Evolutionary conservation across 2,113 vertebrate genomes (phyloP).

Genomic region (Ascaphus truei): DNA sequence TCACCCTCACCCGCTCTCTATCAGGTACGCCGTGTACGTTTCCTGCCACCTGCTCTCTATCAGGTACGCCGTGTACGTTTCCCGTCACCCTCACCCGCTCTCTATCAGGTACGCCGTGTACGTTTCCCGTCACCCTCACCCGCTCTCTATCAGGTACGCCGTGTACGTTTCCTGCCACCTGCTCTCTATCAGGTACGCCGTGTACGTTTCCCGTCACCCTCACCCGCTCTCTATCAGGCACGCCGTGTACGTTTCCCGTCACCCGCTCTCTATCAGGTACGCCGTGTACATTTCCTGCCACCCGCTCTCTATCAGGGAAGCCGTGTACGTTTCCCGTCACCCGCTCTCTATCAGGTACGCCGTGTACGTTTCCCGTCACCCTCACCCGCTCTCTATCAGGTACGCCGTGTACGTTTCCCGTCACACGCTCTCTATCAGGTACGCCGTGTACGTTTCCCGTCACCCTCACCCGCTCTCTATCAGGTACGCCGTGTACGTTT

Average conservation of each 20-base stretch:
- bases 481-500: neutral
- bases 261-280: constrained; percentile 53
- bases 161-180: constrained; percentile 92
- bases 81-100: too few species aligned
- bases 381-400: neutral
- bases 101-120: too few species aligned
- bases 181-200: constrained; percentile 84
- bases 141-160: constrained; percentile 89
- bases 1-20: too few species aligned
- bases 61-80: too few species aligned
- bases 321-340: too few species aligned
- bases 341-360: neutral
- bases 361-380: neutral
- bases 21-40: too few species aligned
- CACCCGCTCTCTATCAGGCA: constrained; percentile 85
- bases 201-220: constrained; percentile 85
- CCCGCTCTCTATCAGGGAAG: neutral
- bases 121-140: too few species aligned
- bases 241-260: constrained; percentile 66
- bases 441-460: constrained; percentile 33
- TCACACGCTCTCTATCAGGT: neutral
- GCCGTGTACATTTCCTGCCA: neutral
- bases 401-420: neutral
- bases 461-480: constrained; percentile 63
- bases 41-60: too few species aligned